Evolutionary conservation across 1,140 invertebrate species (phyloP).

Genomic region (Zaprionus africanus): DNA sequence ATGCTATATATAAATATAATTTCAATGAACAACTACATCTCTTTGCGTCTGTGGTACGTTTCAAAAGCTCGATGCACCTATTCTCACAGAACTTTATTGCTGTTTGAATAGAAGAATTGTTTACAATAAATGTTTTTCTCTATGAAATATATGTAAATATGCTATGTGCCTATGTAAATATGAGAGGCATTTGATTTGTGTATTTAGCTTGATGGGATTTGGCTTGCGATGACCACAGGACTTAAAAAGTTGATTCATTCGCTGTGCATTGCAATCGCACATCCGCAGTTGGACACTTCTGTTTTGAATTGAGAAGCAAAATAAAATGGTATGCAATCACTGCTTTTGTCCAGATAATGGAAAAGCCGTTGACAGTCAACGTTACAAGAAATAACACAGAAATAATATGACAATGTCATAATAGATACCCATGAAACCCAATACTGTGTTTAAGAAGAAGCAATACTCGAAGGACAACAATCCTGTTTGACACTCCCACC

Average conservation of each 20-base stretch:
- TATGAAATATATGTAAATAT: not conserved
- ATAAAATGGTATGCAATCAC: not conserved
- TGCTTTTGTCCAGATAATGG: not conserved
- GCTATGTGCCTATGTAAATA: conserved; percentile 31
- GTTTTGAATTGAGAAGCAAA: conserved; percentile 4
- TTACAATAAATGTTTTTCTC: not conserved
- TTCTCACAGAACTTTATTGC: no score
- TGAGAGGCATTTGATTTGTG: conserved; percentile 33
- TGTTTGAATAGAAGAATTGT: not conserved
- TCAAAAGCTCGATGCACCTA: no score
- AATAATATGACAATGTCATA: conserved; percentile 24
- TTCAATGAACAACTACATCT: no score
- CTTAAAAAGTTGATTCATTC: not conserved
- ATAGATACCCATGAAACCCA: conserved; percentile 14
- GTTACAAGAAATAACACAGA: not conserved
- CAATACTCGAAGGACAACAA: not conserved
- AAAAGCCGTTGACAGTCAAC: conserved; percentile 1
- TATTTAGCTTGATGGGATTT: conserved; percentile 45
- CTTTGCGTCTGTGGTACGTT: no score
- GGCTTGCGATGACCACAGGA: conserved; percentile 5
- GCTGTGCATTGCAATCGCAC: not conserved
- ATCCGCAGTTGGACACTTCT: not conserved
- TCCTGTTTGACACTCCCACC: conserved; percentile 17
- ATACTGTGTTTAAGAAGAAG: conserved; percentile 5
- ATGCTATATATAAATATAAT: no score